A percentile compares a stretch with the other conserved stretches of the same genome.
Conservation (phyloP, 2,888 invertebrate genomes). For the Heteropelma amictum region DNA sequence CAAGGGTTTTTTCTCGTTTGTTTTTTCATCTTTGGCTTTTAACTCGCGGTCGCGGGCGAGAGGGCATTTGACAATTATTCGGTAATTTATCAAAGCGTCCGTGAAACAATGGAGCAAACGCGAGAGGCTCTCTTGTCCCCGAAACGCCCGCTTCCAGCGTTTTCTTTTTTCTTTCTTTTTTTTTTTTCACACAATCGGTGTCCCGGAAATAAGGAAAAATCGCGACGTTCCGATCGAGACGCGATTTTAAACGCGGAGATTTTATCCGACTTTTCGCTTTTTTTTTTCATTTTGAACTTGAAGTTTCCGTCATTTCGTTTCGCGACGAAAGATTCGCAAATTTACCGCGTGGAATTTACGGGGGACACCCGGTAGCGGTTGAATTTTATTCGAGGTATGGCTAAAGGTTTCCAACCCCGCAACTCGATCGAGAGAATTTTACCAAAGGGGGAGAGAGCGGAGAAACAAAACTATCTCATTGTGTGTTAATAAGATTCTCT, state of each 20-base stretch:
- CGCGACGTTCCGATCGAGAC: neutral
- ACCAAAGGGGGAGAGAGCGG: conserved; percentile 35
- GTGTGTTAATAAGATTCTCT: conserved; percentile 77
- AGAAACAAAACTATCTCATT: conserved; percentile 78
- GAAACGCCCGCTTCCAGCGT: conserved; percentile 1
- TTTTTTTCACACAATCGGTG: conserved; percentile 57
- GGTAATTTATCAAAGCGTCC: conserved; percentile 77
- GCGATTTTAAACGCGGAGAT: neutral
- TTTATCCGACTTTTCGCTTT: neutral
- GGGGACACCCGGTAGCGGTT: conserved; percentile 40
- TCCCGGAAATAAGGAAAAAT: conserved; percentile 21
- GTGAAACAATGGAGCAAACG: conserved; percentile 74
- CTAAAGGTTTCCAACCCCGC: conserved; percentile 37
- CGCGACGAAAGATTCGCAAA: neutral
- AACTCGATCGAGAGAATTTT: conserved; percentile 46
- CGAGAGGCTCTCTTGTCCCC: conserved; percentile 58
- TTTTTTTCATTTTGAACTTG: no score
- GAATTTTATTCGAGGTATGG: conserved; percentile 55
- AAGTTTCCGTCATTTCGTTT: neutral
- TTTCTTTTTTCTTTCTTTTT: conserved; percentile 10
- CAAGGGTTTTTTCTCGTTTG: conserved; percentile 31
- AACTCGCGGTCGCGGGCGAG: conserved; percentile 66
- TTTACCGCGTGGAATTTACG: neutral
- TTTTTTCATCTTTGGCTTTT: conserved; percentile 43
- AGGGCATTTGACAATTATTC: conserved; percentile 77